Percentiles rank a stretch among this genome's conserved stretches.
These are phyloP conservation scores for Troides aeacus DNA, from an alignment of 2,888 invertebrate genomes.

Conservation along the genomic window DNA sequence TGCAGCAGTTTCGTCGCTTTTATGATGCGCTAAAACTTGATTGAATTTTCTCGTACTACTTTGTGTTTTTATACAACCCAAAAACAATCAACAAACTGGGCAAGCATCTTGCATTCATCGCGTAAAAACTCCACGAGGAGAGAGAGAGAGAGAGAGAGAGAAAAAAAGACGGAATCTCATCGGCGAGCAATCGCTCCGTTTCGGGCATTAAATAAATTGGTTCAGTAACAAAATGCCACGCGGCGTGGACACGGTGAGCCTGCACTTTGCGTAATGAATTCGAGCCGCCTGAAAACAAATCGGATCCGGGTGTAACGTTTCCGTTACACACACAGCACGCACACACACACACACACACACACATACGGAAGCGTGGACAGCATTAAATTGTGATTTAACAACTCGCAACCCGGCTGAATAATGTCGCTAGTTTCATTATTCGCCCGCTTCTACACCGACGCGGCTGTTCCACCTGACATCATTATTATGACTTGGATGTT, in stretches of 20 bases:
- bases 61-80: background rate
- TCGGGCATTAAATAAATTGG: slow-evolving; percentile 37
- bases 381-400: slow-evolving; percentile 13
- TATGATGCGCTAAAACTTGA: too few relatives aligned
- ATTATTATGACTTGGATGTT: too few relatives aligned
- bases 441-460: too few relatives aligned
- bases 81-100: background rate
- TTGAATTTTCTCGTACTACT: too few relatives aligned
- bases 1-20: too few relatives aligned
- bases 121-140: background rate
- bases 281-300: background rate
- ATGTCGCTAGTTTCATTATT: background rate
- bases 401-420: slow-evolving; percentile 1
- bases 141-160: background rate
- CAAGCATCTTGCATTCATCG: background rate
- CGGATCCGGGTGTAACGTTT: background rate
- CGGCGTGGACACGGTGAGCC: slow-evolving; percentile 29
- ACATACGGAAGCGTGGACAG: too few relatives aligned
- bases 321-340: background rate
- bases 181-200: slow-evolving; percentile 25
- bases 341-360: too few relatives aligned
- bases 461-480: too few relatives aligned
- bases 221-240: slow-evolving; percentile 34
- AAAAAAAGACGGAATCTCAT: slow-evolving; percentile 10
- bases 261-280: slow-evolving; percentile 36